These are phyloP conservation scores for Cancer borealis DNA, from an alignment of 2,888 invertebrate species.

Conservation along the genomic window DNA sequence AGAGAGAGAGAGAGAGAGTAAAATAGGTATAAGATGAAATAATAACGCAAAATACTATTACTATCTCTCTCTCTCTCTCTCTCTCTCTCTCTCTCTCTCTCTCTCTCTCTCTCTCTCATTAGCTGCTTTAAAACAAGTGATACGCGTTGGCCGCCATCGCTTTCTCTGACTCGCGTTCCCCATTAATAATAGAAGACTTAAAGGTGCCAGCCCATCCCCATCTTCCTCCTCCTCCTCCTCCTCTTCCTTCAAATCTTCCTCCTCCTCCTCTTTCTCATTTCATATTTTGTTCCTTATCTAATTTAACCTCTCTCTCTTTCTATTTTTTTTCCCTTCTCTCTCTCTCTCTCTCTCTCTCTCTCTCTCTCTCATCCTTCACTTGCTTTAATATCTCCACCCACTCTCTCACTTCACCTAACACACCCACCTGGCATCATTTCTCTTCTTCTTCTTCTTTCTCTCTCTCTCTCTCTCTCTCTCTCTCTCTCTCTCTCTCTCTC, in stretches of 20 bases:
- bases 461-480: neutral
- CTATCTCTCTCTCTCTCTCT: conserved; percentile 47
- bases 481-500: neutral
- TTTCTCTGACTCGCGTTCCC: neutral
- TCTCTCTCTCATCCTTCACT: neutral
- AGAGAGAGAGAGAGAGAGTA: too few relatives aligned
- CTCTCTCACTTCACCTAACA: neutral
- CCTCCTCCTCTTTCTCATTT: neutral
- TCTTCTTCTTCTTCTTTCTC: neutral
- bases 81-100: conserved; percentile 57
- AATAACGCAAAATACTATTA: neutral
- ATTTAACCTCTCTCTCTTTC: neutral
- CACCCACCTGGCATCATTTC: neutral
- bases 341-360: conserved; percentile 59
- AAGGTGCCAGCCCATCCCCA: neutral
- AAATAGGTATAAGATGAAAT: neutral
- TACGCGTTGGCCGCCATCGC: neutral
- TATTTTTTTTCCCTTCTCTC: conserved; percentile 50
- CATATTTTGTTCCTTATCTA: neutral
- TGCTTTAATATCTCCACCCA: neutral
- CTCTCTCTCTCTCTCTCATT: conserved; percentile 54
- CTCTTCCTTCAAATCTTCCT: neutral
- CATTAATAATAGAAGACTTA: neutral
- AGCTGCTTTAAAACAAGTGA: conserved; percentile 49
- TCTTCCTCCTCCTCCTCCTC: neutral